phyloP scores from a whole-genome alignment of 2,888 invertebrate species.

The Dasysyrphus albostriatus region DNA sequence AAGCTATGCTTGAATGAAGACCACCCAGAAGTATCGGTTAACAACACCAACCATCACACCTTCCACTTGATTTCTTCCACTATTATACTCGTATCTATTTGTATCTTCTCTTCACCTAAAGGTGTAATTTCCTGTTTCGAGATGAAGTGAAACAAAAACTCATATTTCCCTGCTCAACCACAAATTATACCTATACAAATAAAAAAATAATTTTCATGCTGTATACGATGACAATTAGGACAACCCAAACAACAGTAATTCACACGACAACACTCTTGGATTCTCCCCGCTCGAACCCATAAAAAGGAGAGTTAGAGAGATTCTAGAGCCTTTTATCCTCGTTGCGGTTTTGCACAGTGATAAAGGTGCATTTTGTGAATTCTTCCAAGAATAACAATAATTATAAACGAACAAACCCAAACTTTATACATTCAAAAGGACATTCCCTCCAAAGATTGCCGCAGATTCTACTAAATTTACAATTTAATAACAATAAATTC shows the following conservation, averaged over 20 bases:
- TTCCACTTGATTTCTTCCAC: slow-evolving; percentile 20
- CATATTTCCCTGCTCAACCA: slow-evolving; percentile 42
- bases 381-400: slow-evolving; percentile 14
- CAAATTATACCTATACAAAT: neutral
- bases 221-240: slow-evolving; percentile 65
- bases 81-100: neutral
- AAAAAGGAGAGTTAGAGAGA: slow-evolving; percentile 11
- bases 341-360: slow-evolving; percentile 12
- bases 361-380: slow-evolving; percentile 45
- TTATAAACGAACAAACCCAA: neutral
- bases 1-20: neutral
- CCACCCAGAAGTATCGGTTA: slow-evolving; percentile 26
- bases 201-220: slow-evolving; percentile 45
- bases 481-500: slow-evolving; percentile 75
- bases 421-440: slow-evolving; percentile 36
- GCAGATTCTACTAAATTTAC: slow-evolving; percentile 56
- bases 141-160: slow-evolving; percentile 46
- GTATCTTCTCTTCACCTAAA: slow-evolving; percentile 1
- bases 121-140: slow-evolving; percentile 56
- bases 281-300: neutral
- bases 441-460: slow-evolving; percentile 41
- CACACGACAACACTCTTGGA: slow-evolving; percentile 46
- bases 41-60: slow-evolving; percentile 2
- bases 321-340: neutral
- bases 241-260: slow-evolving; percentile 61